These are phyloP conservation scores for Oryzias woworae DNA, from an alignment of 2,113 vertebrate genomes.

Conservation along the genomic window DNA sequence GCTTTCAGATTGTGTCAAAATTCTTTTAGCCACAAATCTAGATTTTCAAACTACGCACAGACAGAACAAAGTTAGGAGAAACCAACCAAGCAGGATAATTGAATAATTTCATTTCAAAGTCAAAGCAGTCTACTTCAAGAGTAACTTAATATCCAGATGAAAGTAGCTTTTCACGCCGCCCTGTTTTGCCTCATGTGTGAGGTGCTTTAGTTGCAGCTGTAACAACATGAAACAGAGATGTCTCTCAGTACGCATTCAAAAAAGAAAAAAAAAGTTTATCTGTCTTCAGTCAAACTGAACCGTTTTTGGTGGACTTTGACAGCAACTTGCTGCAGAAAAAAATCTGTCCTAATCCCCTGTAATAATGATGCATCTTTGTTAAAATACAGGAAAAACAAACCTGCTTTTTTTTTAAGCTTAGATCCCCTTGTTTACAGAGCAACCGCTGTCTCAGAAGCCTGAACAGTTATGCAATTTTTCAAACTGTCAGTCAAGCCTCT, in stretches of 20 bases:
- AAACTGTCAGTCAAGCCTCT: conserved; percentile 62
- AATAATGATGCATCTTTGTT: conserved; percentile 16
- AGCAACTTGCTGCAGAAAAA: not conserved
- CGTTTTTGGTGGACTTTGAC: conserved; percentile 2
- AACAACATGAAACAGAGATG: conserved; percentile 6
- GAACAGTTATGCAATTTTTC: conserved; percentile 61
- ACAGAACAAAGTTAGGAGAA: not conserved
- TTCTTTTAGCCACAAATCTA: not conserved
- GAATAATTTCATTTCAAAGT: conserved; percentile 11
- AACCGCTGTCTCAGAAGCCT: conserved; percentile 33
- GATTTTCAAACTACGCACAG: not conserved
- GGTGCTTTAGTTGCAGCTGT: conserved; percentile 7
- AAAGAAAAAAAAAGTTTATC: not conserved
- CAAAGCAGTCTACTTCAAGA: conserved; percentile 3
- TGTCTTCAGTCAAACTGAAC: not conserved
- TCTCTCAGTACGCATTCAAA: not conserved
- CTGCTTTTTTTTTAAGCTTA: conserved; percentile 15
- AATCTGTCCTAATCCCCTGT: conserved; percentile 24
- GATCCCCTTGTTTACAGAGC: conserved; percentile 64
- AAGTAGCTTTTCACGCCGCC: not conserved
- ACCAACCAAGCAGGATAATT: conserved; percentile 10
- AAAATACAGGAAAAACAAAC: conserved; percentile 35
- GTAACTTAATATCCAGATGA: conserved; percentile 10
- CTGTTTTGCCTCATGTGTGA: conserved; percentile 2
- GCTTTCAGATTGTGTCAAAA: not conserved